phyloP scores from a whole-genome alignment of 1,140 invertebrate species.

The Triops cancriformis region DNA sequence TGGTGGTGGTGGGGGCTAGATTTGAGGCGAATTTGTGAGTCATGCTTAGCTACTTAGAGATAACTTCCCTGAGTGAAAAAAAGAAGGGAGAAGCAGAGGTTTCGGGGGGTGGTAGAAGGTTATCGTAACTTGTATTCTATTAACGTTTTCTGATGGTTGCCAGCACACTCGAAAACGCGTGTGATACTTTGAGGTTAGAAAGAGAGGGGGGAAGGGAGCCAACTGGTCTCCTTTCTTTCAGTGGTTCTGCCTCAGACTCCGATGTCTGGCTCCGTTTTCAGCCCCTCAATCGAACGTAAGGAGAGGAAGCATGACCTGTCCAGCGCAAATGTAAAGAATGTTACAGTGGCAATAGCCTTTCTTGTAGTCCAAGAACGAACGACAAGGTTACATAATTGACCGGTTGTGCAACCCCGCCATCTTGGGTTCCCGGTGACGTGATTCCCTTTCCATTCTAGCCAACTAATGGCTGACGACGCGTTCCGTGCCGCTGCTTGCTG shows the following conservation, averaged over 20 bases:
- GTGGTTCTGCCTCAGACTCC: no score
- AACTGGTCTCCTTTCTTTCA: no score
- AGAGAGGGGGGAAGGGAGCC: neutral
- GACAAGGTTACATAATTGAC: neutral
- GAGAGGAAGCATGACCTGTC: no score
- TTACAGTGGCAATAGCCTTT: neutral
- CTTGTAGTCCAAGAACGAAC: neutral
- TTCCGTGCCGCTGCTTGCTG: no score
- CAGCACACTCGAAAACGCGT: neutral
- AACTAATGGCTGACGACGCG: no score
- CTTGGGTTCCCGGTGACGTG: no score
- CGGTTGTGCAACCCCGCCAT: no score
- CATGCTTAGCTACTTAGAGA: neutral
- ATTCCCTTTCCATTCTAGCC: no score
- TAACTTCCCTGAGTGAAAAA: neutral
- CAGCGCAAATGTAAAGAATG: no score
- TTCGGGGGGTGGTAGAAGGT: neutral
- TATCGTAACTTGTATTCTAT: neutral
- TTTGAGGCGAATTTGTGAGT: neutral
- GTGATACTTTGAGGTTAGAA: neutral
- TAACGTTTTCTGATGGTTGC: constrained; percentile 6
- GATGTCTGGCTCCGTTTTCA: no score
- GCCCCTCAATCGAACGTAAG: no score
- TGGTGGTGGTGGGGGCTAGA: neutral
- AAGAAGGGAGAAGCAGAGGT: neutral